Conservation (phyloP, 1,140 invertebrate genomes). For the Papilio aristodemus region DNA sequence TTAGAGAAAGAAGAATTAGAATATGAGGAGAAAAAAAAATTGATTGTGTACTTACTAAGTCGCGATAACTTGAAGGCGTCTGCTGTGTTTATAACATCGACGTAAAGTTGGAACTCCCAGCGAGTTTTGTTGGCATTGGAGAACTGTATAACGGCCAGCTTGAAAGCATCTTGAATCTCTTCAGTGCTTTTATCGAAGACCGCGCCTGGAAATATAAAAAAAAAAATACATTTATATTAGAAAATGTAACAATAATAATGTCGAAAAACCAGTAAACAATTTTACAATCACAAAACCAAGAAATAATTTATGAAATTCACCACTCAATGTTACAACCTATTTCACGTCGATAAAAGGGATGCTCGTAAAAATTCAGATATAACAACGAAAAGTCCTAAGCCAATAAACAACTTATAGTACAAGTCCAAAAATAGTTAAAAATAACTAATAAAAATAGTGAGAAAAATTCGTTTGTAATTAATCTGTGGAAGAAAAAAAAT, state of each 20-base stretch:
- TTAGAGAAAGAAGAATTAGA: no score
- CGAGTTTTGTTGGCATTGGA: slow-evolving; percentile 87
- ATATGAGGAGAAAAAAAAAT: no score
- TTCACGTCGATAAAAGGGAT: slow-evolving; percentile 33
- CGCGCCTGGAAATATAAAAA: slow-evolving; percentile 83
- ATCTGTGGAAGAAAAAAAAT: no score
- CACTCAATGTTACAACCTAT: slow-evolving; percentile 32
- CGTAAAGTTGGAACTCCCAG: slow-evolving; percentile 91
- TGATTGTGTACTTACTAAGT: slow-evolving; percentile 87
- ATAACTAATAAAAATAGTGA: neutral
- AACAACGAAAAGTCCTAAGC: slow-evolving; percentile 19
- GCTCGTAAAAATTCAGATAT: slow-evolving; percentile 32
- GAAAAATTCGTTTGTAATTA: neutral
- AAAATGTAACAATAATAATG: slow-evolving; percentile 16
- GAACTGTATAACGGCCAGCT: slow-evolving; percentile 90
- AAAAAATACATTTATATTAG: slow-evolving; percentile 13
- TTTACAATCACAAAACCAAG: slow-evolving; percentile 25
- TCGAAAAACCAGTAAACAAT: slow-evolving; percentile 22
- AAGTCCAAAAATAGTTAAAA: slow-evolving; percentile 12
- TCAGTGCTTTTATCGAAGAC: slow-evolving; percentile 92
- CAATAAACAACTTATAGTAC: slow-evolving; percentile 23
- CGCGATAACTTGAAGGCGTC: slow-evolving; percentile 94
- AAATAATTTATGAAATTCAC: slow-evolving; percentile 33
- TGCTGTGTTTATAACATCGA: slow-evolving; percentile 95
- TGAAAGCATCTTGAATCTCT: slow-evolving; percentile 93